A percentile compares a stretch with the other conserved stretches of the same genome.
Evolutionary conservation across 1,140 invertebrate species (phyloP).

Genomic region (Neodiprion virginianus): DNA sequence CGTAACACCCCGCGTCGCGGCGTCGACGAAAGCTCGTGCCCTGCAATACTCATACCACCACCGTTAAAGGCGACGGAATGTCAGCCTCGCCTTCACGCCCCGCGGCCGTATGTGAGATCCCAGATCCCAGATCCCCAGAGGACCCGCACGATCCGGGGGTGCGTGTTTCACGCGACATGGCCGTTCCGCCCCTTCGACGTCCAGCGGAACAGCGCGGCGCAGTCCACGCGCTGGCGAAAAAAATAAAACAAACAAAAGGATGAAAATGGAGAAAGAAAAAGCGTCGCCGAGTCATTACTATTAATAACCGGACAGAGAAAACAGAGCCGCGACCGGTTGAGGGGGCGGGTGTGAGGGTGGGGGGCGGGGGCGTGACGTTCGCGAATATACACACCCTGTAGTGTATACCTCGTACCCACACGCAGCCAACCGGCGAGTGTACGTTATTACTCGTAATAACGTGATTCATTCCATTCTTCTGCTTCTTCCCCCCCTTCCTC

Average conservation of each 20-base stretch:
- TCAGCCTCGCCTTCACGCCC: constrained; percentile 9
- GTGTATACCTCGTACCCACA: too few relatives aligned
- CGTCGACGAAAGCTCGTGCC: background rate
- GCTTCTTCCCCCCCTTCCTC: background rate
- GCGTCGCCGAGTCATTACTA: constrained; percentile 1
- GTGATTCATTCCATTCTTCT: background rate
- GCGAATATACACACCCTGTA: background rate
- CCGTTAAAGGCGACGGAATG: constrained; percentile 10
- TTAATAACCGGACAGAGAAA: constrained; percentile 21
- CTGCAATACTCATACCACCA: background rate
- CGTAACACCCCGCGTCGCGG: too few relatives aligned
- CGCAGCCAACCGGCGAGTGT: background rate
- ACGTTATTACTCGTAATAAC: background rate
- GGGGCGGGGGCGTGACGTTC: background rate
- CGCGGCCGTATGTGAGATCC: background rate
- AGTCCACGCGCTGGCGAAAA: background rate
- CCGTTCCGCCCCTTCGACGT: constrained; percentile 1
- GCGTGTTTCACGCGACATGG: constrained; percentile 1
- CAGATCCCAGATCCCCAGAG: background rate
- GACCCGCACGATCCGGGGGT: background rate
- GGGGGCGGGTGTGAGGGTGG: background rate
- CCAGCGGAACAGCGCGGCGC: too few relatives aligned
- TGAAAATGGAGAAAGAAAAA: background rate
- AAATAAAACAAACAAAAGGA: too few relatives aligned
- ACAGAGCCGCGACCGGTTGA: constrained; percentile 16